phyloP scores from a whole-genome alignment of 2,888 invertebrate species.

The Lasioglossum calceatum region DNA sequence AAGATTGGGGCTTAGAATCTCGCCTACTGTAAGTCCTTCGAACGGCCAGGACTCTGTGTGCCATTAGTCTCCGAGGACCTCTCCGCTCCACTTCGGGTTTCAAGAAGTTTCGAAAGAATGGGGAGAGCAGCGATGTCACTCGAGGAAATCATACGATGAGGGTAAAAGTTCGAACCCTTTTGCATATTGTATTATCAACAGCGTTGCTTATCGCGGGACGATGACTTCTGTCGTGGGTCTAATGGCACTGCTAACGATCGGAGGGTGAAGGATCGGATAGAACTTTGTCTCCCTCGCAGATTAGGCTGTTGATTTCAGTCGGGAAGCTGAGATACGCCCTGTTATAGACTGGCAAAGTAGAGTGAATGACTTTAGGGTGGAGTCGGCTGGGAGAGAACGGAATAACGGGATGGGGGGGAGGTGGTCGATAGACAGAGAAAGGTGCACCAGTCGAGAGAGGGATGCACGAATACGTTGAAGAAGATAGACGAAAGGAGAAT shows the following conservation, averaged over 20 bases:
- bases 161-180: background rate
- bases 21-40: background rate
- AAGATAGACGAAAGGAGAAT: background rate
- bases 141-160: background rate
- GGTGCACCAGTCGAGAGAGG: background rate
- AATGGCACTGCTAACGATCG: background rate
- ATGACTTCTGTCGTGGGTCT: background rate
- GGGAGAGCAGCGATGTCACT: background rate
- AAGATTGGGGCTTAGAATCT: background rate
- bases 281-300: background rate
- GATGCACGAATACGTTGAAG: background rate
- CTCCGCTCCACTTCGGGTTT: background rate
- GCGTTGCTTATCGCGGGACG: background rate
- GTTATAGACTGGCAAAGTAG: slow-evolving; percentile 1
- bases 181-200: background rate
- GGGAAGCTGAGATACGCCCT: background rate
- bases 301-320: background rate
- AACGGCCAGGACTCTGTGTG: background rate
- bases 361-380: slow-evolving; percentile 6
- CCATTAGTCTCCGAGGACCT: background rate
- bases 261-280: background rate
- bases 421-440: background rate
- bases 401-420: background rate
- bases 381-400: background rate
- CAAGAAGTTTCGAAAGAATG: background rate